Conservation (phyloP, 92 coral and sea anemone species). For the Phenganax subtilis region DNA sequence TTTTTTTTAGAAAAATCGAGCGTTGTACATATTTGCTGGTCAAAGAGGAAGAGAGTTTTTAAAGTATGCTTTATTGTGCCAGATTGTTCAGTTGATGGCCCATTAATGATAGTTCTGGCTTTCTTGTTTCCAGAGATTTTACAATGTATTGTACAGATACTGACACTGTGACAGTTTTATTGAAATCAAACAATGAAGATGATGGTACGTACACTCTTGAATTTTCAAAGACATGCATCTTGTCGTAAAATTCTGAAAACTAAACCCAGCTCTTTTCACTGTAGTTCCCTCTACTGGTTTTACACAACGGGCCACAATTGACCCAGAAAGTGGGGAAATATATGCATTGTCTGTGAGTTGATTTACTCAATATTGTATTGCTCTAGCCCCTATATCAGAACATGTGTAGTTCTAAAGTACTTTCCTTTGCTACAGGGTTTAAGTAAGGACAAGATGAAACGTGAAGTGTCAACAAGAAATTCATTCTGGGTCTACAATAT, state of each 20-base stretch:
- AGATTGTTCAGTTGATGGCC: not conserved
- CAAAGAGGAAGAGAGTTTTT: conserved; percentile 95
- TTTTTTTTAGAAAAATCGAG: conserved; percentile 65
- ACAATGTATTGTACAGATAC: conserved; percentile 75
- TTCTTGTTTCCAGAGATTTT: conserved; percentile 63
- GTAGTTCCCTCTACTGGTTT: conserved; percentile 93
- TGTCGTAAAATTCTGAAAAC: too few species aligned
- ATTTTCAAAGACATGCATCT: not conserved
- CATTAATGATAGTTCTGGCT: not conserved
- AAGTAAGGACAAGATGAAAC: conserved; percentile 87
- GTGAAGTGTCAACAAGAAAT: conserved; percentile 82
- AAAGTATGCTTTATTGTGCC: conserved; percentile 47
- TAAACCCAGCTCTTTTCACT: not conserved
- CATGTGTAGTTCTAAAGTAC: not conserved
- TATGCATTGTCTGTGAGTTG: conserved; percentile 88
- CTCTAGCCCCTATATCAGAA: too few species aligned
- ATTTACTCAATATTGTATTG: not conserved
- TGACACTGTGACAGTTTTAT: conserved; percentile 62
- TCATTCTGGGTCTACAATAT: conserved; percentile 93
- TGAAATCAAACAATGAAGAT: conserved; percentile 61
- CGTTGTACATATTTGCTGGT: conserved; percentile 93
- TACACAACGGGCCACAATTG: conserved; percentile 97
- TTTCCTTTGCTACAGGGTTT: conserved; percentile 56
- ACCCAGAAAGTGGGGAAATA: conserved; percentile 79
- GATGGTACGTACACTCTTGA: conserved; percentile 49